Base-by-base conservation (phyloP, 2,888 invertebrate species). In the Drosophila setosimentum region DNA sequence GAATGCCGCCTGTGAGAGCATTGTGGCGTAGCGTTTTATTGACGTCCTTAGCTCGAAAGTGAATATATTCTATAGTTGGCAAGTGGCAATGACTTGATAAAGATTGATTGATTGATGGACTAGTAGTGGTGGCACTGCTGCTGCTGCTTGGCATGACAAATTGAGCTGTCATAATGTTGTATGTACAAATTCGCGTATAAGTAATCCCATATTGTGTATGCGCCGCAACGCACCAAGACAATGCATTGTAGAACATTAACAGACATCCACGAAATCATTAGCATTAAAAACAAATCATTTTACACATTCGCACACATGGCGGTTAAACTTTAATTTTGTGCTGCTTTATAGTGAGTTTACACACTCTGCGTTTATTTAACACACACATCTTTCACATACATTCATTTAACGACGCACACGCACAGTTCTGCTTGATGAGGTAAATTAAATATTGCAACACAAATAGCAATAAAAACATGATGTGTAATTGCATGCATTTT, bases 361-460 rank as follows among this genome's bases (percentile, higher is more conserved):
- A 53, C 53, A 40, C 30, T 33, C 30, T 11, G 29, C 24, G 51
- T 37, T 65, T 65, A 53, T 57, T 49, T 51, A 73, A 55, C 35
- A 45, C 54, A 40, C 32, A 35, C 53, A 42, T 21, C 45, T 24
- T 24, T 13, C 51, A 32, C 29, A 29, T 11, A 49, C 54, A 48
- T 35, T 30, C 35, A 54, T 51, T 55, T 53, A 74, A 63, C 32
- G 53, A 62, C 37, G 54, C 62, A 33, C 40, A 54, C 68, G 48
- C 66, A 57, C 49, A 37, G 33, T 55, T 50, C 42, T 27, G 55
- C 55, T 68, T 82, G 75, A 76, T 78, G 85, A 84, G 85, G 80
- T 84, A 87, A 89, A 84, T 89, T 85, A 85, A 89, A 85, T 84
- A 84, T 79, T 79, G 78, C 80, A 77, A 76, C 82, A 80, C 85